Base-by-base conservation (phyloP, 64 coral and sea anemone genomes). In the Stylophora pistillata region DNA sequence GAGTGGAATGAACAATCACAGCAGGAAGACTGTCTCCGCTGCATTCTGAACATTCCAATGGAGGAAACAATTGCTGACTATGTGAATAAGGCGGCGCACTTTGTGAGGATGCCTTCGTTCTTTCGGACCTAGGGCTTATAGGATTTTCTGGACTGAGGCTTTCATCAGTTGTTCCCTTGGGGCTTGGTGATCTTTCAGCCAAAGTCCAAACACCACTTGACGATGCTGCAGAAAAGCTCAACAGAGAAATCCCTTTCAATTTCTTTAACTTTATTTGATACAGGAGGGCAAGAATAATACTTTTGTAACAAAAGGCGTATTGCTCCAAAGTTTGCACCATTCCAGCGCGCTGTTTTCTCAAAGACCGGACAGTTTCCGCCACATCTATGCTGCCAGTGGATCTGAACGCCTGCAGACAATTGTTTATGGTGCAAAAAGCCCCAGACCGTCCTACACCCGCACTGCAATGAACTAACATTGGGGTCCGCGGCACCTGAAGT, bases 241-340 rank as follows among this genome's bases (percentile, higher is more conserved):
- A 55, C 23, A 77, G 12, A 16, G 89, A 90, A 63, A 68, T 72
- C 30, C 81, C 72, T 65, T 85, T 85, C 0, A 85, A 23, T 11
- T 62, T 66, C 32, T 52, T 77, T 20, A 76, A 72, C 21, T 91
- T 91, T 58, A 65, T 77, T 61, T 85, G 85, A 32, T 85, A 85
- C 72, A 91, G 55, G 0, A 91, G 80, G 9, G 80, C 81, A 18
- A 91, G 55, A 65, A 84, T 81, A 13, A 85, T 33, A 23, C 89
- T 76, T 34, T 84, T 91, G 72, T 91, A 91, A 34, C 80, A 86
- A 85, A 91, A 91, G 25, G 74, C 72, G 28, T 91, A 91, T 56
- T 91, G 89, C 31, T 91, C 89, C 31, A 91, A 76, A n/a, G 89
- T 91, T 53, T 91, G 89, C 17, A 91, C 89, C 89, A 91, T 91